Evolutionary conservation across 2,888 invertebrate genomes (phyloP).

Genomic region (Euspilapteryx auroguttella): DNA sequence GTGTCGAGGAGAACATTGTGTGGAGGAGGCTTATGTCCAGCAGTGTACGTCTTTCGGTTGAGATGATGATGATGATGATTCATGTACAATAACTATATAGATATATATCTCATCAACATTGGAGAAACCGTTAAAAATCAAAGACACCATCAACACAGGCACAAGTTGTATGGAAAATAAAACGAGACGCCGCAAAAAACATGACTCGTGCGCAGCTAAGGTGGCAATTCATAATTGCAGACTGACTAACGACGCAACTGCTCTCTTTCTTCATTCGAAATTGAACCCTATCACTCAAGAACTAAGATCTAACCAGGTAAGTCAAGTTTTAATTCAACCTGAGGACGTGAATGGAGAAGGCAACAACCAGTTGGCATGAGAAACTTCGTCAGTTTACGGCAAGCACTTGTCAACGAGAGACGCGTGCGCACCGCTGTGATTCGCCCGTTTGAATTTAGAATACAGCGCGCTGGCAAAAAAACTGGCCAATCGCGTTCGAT

Average conservation of each 20-base stretch:
- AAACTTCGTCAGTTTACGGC: conserved; percentile 39
- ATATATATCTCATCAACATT: too few species aligned
- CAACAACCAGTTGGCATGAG: conserved; percentile 40
- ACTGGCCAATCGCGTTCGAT: conserved; percentile 42
- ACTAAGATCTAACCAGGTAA: conserved; percentile 12
- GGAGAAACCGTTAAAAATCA: conserved; percentile 2
- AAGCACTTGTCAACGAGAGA: conserved; percentile 30
- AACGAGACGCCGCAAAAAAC: conserved; percentile 39
- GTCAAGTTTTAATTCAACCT: conserved; percentile 15
- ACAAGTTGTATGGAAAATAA: conserved; percentile 16
- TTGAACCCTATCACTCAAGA: neutral
- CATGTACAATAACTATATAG: neutral
- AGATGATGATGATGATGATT: too few species aligned
- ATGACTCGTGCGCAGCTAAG: conserved; percentile 43
- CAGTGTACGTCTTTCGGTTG: too few species aligned
- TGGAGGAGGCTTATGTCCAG: too few species aligned
- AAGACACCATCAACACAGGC: too few species aligned
- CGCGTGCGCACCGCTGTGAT: conserved; percentile 25
- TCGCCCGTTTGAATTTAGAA: conserved; percentile 39
- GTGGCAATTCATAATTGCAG: conserved; percentile 22
- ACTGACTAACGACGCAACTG: conserved; percentile 14
- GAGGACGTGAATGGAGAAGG: conserved; percentile 46
- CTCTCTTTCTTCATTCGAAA: conserved; percentile 5
- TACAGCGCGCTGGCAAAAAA: too few species aligned
- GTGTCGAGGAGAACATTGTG: too few species aligned